Conservation (phyloP, 2,888 invertebrate species). For the Macrosiphum euphorbiae region DNA sequence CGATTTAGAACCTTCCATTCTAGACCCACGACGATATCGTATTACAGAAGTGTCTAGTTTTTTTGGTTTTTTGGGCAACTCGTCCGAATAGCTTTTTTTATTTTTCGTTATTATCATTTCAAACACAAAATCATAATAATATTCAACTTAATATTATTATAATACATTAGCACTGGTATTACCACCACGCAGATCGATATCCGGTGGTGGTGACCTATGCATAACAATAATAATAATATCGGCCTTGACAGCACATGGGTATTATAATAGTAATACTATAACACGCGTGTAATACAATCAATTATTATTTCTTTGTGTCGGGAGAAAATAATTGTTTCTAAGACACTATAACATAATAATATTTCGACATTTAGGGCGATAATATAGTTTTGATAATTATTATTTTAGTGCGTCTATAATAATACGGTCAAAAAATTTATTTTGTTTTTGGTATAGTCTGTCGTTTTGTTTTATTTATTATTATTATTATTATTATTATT, state of each 20-base stretch:
- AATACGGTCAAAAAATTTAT: not conserved
- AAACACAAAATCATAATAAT: not conserved
- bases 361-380: conserved; percentile 9
- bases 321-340: not conserved
- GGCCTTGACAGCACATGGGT: not conserved
- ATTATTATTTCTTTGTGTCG: not conserved
- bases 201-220: not conserved
- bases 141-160: not conserved
- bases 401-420: not conserved
- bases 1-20: too few species aligned
- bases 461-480: not conserved
- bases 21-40: too few species aligned
- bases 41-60: not conserved
- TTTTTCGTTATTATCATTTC: not conserved
- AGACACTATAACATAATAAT: not conserved
- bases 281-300: too few species aligned
- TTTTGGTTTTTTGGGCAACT: not conserved
- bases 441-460: not conserved
- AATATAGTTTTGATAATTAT: not conserved
- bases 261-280: not conserved
- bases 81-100: not conserved
- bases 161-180: not conserved
- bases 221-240: not conserved
- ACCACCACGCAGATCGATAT: not conserved
- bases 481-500: not conserved